Conservation (phyloP, 2,797 vertebrate genomes). For the Mus spretus region DNA sequence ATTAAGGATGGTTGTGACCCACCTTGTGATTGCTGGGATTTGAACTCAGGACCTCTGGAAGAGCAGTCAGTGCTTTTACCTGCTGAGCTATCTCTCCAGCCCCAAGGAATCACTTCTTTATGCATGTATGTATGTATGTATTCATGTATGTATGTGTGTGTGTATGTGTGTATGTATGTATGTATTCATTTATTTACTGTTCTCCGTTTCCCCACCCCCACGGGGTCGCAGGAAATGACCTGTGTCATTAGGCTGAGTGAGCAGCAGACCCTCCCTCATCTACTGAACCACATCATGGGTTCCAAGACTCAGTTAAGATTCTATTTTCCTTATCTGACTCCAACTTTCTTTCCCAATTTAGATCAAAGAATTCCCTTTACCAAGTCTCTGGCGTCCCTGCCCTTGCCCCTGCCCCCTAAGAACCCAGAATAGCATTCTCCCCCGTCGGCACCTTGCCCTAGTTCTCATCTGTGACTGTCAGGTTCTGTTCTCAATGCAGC, state of each 20-base stretch:
- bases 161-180: too few species aligned
- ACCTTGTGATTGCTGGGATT: too few species aligned
- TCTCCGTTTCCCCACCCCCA: too few species aligned
- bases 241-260: neutral
- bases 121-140: too few species aligned
- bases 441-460: neutral
- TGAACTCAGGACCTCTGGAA: too few species aligned
- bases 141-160: too few species aligned
- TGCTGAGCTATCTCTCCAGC: too few species aligned
- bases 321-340: constrained; percentile 34
- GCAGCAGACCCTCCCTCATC: neutral
- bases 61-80: too few species aligned
- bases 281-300: neutral
- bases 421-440: neutral
- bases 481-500: constrained; percentile 24
- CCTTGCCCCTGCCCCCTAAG: neutral
- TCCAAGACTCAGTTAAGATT: neutral
- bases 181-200: too few species aligned
- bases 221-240: neutral
- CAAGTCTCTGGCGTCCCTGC: neutral
- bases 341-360: constrained; percentile 52
- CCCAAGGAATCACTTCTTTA: too few species aligned
- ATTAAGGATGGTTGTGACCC: too few species aligned
- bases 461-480: neutral
- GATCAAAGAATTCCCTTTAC: constrained; percentile 52